Evolutionary conservation across 2,113 vertebrate species (phyloP).

Genomic region (Pelecanoides urinatrix): DNA sequence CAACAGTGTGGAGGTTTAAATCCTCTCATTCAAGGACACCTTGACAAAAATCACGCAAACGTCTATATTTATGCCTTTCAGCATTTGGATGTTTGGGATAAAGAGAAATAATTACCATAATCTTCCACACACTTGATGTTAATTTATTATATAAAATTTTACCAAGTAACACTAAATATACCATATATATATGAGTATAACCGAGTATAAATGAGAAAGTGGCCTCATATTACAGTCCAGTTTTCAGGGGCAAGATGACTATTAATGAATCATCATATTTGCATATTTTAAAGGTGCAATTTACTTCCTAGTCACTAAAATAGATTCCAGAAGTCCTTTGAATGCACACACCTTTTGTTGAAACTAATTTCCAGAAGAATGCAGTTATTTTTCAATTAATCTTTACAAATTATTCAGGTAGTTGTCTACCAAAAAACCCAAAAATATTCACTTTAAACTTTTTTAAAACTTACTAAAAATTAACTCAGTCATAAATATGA

Average conservation of each 20-base stretch:
- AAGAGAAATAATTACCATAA: neutral
- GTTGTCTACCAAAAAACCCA: neutral
- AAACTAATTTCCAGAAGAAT: neutral
- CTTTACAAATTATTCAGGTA: neutral
- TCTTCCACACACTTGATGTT: neutral
- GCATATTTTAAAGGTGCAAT: neutral
- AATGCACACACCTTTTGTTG: neutral
- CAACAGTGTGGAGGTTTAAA: conserved; percentile 7
- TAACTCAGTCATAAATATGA: neutral
- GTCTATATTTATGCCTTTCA: neutral
- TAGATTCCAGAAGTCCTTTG: neutral
- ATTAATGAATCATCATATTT: neutral
- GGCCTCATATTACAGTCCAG: neutral
- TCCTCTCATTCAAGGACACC: conserved; percentile 61
- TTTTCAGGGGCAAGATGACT: neutral
- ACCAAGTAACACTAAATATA: neutral
- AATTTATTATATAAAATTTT: neutral
- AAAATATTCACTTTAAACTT: neutral
- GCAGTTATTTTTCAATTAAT: neutral
- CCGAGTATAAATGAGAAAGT: neutral
- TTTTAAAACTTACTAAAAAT: neutral
- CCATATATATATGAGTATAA: neutral
- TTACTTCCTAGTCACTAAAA: neutral
- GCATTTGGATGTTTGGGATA: neutral
- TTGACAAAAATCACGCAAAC: neutral